Percentiles rank a stretch among this genome's conserved stretches.
phyloP scores from a whole-genome alignment of 2,113 vertebrate species.

The Heteronetta atricapilla region DNA sequence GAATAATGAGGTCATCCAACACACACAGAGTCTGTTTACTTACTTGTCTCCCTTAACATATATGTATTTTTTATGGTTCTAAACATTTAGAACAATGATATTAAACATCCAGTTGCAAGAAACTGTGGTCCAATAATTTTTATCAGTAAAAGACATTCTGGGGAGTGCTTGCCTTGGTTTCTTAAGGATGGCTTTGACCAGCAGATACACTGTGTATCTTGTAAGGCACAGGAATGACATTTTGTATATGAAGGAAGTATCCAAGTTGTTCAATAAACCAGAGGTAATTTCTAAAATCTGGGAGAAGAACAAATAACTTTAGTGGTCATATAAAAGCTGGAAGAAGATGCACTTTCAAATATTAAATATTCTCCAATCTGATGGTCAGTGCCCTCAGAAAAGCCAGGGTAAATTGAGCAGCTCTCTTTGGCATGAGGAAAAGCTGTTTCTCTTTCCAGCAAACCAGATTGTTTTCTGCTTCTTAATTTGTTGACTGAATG shows the following conservation, averaged over 20 bases:
- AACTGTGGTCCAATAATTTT: background rate
- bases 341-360: background rate
- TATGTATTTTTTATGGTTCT: conserved; percentile 59
- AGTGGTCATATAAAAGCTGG: background rate
- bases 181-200: background rate
- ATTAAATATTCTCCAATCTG: background rate
- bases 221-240: background rate
- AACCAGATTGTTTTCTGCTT: background rate
- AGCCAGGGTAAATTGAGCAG: background rate
- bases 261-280: background rate
- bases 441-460: background rate
- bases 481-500: background rate
- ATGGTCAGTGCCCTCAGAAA: background rate
- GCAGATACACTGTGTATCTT: background rate
- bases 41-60: conserved; percentile 32
- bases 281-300: background rate
- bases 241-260: conserved; percentile 1
- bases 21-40: background rate
- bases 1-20: conserved; percentile 31
- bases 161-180: background rate
- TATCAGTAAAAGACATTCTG: background rate
- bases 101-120: conserved; percentile 42
- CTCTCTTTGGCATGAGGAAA: background rate
- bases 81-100: conserved; percentile 40
- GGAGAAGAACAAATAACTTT: background rate